These are phyloP conservation scores for Phyllotis vaccarum DNA, from an alignment of 2,797 vertebrate genomes.

Conservation along the genomic window DNA sequence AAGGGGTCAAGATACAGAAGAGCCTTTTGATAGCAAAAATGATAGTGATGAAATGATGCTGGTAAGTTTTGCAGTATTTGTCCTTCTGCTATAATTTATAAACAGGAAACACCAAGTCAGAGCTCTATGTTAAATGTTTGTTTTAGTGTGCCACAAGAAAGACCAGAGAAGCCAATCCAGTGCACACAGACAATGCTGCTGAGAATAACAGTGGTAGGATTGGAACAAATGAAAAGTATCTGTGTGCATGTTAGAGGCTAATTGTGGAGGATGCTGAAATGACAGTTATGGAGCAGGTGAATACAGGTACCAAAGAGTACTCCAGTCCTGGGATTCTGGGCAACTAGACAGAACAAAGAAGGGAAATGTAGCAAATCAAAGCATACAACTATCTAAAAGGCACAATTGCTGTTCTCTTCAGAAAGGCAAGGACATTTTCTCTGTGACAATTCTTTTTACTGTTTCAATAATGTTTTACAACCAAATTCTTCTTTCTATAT, in stretches of 20 bases:
- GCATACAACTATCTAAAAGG: not conserved
- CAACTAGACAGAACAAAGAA: not conserved
- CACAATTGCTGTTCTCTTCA: not conserved
- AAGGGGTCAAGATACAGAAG: slow-evolving; percentile 1
- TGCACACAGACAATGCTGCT: not conserved
- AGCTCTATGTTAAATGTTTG: not conserved
- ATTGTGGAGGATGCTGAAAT: not conserved
- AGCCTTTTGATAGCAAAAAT: slow-evolving; percentile 6
- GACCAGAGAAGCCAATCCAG: not conserved
- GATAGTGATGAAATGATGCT: slow-evolving; percentile 19
- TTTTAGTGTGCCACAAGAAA: not conserved
- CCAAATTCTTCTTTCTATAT: not conserved
- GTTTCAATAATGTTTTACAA: not conserved
- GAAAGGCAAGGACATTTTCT: not conserved
- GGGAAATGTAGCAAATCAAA: not conserved
- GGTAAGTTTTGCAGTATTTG: not conserved
- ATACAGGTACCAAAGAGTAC: not conserved
- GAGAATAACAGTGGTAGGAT: not conserved
- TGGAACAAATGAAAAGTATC: not conserved
- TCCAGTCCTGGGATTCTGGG: not conserved
- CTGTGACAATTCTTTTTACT: not conserved
- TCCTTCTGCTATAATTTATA: slow-evolving; percentile 30
- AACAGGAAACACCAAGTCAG: not conserved
- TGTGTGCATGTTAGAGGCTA: not conserved
- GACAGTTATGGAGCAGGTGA: not conserved